Percentiles rank a stretch among this genome's conserved stretches.
phyloP scores from a whole-genome alignment of 2,113 vertebrate genomes.

The Toxostoma redivivum region DNA sequence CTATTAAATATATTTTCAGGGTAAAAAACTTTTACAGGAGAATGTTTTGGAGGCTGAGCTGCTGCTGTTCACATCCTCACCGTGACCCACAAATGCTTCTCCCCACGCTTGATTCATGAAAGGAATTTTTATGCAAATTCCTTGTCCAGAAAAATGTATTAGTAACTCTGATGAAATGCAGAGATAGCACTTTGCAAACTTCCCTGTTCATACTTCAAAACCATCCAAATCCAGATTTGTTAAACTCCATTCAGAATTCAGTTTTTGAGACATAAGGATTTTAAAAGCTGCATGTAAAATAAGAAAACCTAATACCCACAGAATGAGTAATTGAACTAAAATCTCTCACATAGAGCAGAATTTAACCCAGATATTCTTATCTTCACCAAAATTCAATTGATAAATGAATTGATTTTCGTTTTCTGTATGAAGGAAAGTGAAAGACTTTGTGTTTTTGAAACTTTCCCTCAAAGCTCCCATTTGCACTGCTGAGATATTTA shows the following conservation, averaged over 20 bases:
- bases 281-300: neutral
- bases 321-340: neutral
- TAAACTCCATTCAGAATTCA: neutral
- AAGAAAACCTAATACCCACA: neutral
- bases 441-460: neutral
- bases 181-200: neutral
- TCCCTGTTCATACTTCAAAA: neutral
- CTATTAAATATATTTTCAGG: neutral
- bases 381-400: neutral
- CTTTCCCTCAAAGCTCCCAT: neutral
- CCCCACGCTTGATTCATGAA: neutral
- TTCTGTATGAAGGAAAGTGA: neutral
- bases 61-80: neutral
- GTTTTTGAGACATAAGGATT: neutral
- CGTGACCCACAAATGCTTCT: neutral
- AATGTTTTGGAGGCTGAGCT: neutral
- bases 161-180: neutral
- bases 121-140: neutral
- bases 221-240: neutral
- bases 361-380: neutral
- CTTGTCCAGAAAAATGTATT: neutral
- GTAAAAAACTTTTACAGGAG: neutral
- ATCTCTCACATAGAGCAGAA: neutral
- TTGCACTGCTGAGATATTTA: neutral
- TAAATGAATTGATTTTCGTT: neutral